Evolutionary conservation across 2,113 vertebrate genomes (phyloP).

Genomic region (Ammodytes dubius): DNA sequence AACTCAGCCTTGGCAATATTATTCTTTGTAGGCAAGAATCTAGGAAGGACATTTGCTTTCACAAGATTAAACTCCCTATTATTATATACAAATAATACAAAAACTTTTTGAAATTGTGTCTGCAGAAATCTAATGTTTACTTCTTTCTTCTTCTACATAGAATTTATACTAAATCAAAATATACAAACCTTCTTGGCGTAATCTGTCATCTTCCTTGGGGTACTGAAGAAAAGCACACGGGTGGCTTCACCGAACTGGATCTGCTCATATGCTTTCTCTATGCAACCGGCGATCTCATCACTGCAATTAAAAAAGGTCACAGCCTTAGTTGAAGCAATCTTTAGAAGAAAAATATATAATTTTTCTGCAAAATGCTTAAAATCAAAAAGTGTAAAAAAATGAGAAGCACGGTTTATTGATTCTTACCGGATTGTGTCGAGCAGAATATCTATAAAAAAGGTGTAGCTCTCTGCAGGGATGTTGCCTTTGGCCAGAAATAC

Average conservation of each 20-base stretch:
- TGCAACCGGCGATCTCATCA: conserved; percentile 94
- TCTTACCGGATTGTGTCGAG: conserved; percentile 94
- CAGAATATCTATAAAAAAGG: conserved; percentile 96
- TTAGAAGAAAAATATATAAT: neutral
- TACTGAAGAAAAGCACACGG: conserved; percentile 92
- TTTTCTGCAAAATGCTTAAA: too few relatives aligned
- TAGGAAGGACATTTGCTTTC: neutral
- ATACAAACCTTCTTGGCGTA: conserved; percentile 92
- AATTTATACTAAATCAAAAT: neutral
- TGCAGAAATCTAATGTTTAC: neutral
- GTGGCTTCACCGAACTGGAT: conserved; percentile 93
- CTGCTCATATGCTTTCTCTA: conserved; percentile 95
- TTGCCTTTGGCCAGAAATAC: conserved; percentile 98
- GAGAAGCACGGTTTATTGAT: neutral
- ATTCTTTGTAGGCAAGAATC: neutral
- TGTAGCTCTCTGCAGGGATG: conserved; percentile 96
- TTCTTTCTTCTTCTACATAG: neutral
- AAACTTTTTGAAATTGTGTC: neutral
- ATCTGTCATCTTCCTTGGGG: conserved; percentile 94
- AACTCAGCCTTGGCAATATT: conserved; percentile 4
- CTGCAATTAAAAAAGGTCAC: conserved; percentile 74
- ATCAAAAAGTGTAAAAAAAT: neutral
- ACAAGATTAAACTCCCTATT: neutral
- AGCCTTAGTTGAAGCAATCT: neutral
- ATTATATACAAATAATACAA: neutral